A percentile compares a stretch with the other conserved stretches of the same genome.
phyloP scores from a whole-genome alignment of 2,888 invertebrate species.

The Lypha dubia region DNA sequence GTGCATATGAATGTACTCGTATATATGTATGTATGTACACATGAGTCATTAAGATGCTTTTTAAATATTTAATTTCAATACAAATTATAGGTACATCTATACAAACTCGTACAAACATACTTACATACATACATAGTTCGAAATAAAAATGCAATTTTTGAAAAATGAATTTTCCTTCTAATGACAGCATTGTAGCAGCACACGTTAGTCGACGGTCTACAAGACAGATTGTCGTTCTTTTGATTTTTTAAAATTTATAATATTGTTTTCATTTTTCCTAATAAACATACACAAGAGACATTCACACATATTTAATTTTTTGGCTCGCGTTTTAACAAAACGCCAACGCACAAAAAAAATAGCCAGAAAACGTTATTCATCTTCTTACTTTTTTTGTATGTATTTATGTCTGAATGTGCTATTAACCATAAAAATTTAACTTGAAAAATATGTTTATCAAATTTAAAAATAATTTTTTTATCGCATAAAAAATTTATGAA shows the following conservation, averaged over 20 bases:
- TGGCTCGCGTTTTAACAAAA: slow-evolving; percentile 57
- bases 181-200: slow-evolving; percentile 44
- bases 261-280: slow-evolving; percentile 51
- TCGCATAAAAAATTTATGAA: slow-evolving; percentile 39
- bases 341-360: slow-evolving; percentile 60
- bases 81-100: too few species aligned
- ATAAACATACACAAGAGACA: background rate
- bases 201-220: slow-evolving; percentile 6
- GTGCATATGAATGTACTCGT: too few species aligned
- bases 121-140: background rate
- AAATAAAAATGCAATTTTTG: slow-evolving; percentile 44
- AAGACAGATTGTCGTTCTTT: slow-evolving; percentile 33
- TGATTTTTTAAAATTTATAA: slow-evolving; percentile 37
- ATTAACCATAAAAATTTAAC: slow-evolving; percentile 12
- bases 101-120: background rate
- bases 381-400: slow-evolving; percentile 30
- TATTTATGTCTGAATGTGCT: background rate
- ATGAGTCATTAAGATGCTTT: slow-evolving; percentile 51
- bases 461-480: slow-evolving; percentile 55
- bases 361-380: slow-evolving; percentile 63
- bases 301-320: slow-evolving; percentile 46
- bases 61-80: slow-evolving; percentile 9
- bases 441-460: slow-evolving; percentile 56
- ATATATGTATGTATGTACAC: too few species aligned
- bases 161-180: slow-evolving; percentile 40